phyloP scores from a whole-genome alignment of 2,888 invertebrate species.

The Esperia sulphurella region DNA sequence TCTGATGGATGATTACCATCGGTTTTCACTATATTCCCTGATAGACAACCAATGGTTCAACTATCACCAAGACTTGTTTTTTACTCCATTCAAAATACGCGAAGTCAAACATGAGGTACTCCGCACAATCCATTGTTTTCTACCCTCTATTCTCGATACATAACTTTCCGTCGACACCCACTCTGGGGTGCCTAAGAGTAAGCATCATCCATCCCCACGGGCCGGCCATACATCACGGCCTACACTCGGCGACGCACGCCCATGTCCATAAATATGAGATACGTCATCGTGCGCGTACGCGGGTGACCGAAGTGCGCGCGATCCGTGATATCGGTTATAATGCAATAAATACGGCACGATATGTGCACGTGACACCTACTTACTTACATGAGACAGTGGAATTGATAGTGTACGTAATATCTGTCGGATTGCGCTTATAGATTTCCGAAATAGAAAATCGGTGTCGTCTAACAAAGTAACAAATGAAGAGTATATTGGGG shows the following conservation, averaged over 20 bases:
- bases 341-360: constrained; percentile 57
- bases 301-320: constrained; percentile 21
- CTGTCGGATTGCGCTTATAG: too few relatives aligned
- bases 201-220: constrained; percentile 41
- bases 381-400: constrained; percentile 39
- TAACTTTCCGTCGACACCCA: constrained; percentile 31
- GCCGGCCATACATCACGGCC: constrained; percentile 32
- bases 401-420: constrained; percentile 12
- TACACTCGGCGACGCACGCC: constrained; percentile 18
- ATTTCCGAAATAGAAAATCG: too few relatives aligned
- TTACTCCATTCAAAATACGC: too few relatives aligned
- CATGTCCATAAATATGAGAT: constrained; percentile 62
- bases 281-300: constrained; percentile 45
- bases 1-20: too few relatives aligned
- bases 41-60: too few relatives aligned
- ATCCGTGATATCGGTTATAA: constrained; percentile 52
- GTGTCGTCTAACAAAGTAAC: too few relatives aligned
- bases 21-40: too few relatives aligned
- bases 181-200: constrained; percentile 35
- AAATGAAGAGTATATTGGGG: too few relatives aligned
- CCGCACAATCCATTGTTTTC: neutral
- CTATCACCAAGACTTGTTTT: too few relatives aligned
- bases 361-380: constrained; percentile 58
- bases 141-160: constrained; percentile 14
- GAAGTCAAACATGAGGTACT: too few relatives aligned